These are phyloP conservation scores for Galagoides demidoff DNA, from an alignment of 2,797 vertebrate species.

Conservation along the genomic window DNA sequence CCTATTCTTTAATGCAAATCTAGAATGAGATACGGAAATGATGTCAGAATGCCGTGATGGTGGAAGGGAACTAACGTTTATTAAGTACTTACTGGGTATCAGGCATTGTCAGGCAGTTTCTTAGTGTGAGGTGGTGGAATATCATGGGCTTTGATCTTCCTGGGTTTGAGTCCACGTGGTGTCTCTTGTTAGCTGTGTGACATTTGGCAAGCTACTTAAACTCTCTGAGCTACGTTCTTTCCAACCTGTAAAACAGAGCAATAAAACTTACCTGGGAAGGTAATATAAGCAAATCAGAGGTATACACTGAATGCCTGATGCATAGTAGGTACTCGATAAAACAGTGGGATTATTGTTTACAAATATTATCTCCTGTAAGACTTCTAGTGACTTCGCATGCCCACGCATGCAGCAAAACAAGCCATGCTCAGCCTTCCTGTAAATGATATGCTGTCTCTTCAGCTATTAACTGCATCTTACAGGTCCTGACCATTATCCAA, in stretches of 20 bases:
- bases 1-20: not conserved
- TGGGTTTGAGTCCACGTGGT: not conserved
- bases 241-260: not conserved
- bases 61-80: conserved; percentile 46
- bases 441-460: not conserved
- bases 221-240: not conserved
- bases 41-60: conserved; percentile 33
- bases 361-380: conserved; percentile 23
- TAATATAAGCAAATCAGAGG: not conserved
- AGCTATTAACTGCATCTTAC: not conserved
- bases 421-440: conserved; percentile 49
- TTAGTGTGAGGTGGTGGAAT: not conserved
- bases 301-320: conserved; percentile 19
- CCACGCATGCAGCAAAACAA: not conserved
- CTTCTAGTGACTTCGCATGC: not conserved
- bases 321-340: conserved; percentile 52
- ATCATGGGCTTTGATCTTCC: not conserved
- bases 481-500: not conserved
- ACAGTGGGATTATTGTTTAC: not conserved
- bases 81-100: conserved; percentile 25
- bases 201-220: not conserved
- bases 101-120: not conserved
- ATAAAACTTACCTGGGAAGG: not conserved
- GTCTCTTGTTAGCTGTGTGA: not conserved
- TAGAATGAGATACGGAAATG: not conserved